Percentiles rank a stretch among this genome's conserved stretches.
Evolutionary conservation across 2,888 invertebrate species (phyloP).

Genomic region (Lissonota sp.): DNA sequence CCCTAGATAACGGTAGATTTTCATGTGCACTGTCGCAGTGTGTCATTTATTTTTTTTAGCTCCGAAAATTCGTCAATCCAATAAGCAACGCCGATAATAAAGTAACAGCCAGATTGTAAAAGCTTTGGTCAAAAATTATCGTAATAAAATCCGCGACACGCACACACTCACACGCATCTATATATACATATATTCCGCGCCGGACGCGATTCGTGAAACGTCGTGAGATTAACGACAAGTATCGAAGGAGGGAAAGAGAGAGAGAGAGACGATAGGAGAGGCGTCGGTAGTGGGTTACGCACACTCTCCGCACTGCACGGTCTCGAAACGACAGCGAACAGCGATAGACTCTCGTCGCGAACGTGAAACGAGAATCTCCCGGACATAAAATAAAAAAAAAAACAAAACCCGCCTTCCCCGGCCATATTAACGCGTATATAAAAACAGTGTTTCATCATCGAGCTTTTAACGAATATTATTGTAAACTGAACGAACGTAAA

Average conservation of each 20-base stretch:
- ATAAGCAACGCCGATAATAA: too few species aligned
- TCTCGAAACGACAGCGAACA: slow-evolving; percentile 55
- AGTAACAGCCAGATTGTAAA: background rate
- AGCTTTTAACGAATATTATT: too few species aligned
- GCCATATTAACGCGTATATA: slow-evolving; percentile 38
- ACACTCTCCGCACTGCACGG: slow-evolving; percentile 54
- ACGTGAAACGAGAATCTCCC: slow-evolving; percentile 57
- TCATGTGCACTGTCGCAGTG: slow-evolving; percentile 74
- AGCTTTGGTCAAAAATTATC: slow-evolving; percentile 13
- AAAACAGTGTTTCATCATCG: background rate
- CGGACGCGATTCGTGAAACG: slow-evolving; percentile 43
- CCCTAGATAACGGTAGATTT: slow-evolving; percentile 82
- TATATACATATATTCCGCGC: slow-evolving; percentile 20
- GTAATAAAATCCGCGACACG: slow-evolving; percentile 31
- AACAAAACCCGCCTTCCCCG: slow-evolving; percentile 37
- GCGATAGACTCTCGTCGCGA: slow-evolving; percentile 41
- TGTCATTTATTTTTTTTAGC: slow-evolving; percentile 53
- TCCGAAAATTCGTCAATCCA: too few species aligned
- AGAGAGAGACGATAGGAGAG: slow-evolving; percentile 45
- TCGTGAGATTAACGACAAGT: slow-evolving; percentile 52
- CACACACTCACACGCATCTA: background rate
- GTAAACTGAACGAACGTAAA: background rate
- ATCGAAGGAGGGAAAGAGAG: slow-evolving; percentile 28
- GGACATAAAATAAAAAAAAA: slow-evolving; percentile 35
- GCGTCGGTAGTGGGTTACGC: slow-evolving; percentile 47